Evolutionary conservation across 2,888 invertebrate genomes (phyloP).

Genomic region (Orthosia incerta): DNA sequence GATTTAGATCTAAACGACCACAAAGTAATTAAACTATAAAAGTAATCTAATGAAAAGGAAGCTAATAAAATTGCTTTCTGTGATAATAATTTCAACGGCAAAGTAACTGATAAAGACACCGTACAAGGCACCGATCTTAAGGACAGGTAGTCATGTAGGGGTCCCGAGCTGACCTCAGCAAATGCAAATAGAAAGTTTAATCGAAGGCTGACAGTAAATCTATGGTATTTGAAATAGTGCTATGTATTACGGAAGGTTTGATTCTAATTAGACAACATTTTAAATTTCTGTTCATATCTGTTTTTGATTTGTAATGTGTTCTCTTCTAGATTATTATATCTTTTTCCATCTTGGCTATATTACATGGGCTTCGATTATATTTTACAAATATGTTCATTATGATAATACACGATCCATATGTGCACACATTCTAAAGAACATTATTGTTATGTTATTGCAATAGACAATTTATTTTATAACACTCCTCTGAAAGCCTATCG

Average conservation of each 20-base stretch:
- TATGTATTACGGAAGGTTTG: constrained; percentile 19
- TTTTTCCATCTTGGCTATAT: background rate
- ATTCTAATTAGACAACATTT: background rate
- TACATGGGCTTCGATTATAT: background rate
- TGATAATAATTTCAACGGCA: constrained; percentile 47
- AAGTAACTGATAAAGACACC: constrained; percentile 64
- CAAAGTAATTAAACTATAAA: constrained; percentile 50
- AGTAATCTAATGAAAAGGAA: constrained; percentile 55
- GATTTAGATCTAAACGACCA: constrained; percentile 32
- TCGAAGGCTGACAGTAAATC: constrained; percentile 49
- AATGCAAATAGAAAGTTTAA: constrained; percentile 75
- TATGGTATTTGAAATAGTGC: constrained; percentile 41
- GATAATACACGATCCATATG: background rate
- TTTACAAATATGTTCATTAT: background rate
- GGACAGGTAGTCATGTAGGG: constrained; percentile 75
- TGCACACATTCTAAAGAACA: background rate
- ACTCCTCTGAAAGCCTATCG: background rate
- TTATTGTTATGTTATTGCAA: background rate
- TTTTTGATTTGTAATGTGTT: background rate
- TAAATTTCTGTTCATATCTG: no score
- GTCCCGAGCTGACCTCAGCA: constrained; percentile 70
- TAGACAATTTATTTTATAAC: constrained; percentile 1
- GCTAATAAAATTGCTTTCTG: constrained; percentile 43
- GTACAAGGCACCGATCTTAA: constrained; percentile 52
- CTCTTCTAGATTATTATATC: background rate